Conservation (phyloP, 2,888 invertebrate genomes). For the Tachina fera region DNA sequence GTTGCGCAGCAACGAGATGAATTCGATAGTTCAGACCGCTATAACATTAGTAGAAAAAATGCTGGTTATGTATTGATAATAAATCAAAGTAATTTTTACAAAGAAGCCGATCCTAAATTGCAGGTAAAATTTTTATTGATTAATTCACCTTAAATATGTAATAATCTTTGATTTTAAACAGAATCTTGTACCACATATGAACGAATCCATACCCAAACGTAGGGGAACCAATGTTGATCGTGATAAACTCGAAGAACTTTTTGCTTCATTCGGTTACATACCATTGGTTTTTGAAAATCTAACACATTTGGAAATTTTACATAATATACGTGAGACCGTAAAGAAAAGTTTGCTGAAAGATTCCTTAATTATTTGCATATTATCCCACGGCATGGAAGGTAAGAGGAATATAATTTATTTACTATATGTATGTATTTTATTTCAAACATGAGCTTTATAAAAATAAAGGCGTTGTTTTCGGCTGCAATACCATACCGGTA, state of each 20-base stretch:
- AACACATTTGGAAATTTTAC: constrained; percentile 76
- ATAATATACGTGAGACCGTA: constrained; percentile 75
- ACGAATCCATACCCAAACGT: constrained; percentile 69
- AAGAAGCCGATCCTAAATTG: constrained; percentile 74
- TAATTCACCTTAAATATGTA: neutral
- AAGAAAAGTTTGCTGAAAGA: constrained; percentile 76
- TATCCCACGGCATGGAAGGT: constrained; percentile 81
- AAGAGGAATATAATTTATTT: constrained; percentile 11
- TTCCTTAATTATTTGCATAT: constrained; percentile 80
- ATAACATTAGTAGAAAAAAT: constrained; percentile 73
- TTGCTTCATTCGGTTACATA: constrained; percentile 78
- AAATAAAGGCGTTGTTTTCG: constrained; percentile 83
- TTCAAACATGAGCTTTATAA: neutral
- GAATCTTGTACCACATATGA: constrained; percentile 74
- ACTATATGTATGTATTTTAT: neutral
- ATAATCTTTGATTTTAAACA: constrained; percentile 57
- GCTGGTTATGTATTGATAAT: constrained; percentile 81
- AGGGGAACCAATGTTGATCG: constrained; percentile 79
- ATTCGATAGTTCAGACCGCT: constrained; percentile 67
- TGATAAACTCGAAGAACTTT: constrained; percentile 74
- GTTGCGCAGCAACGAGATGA: neutral
- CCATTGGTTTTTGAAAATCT: constrained; percentile 75
- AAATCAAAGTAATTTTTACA: constrained; percentile 79
- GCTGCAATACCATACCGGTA: constrained; percentile 83
- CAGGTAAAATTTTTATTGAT: constrained; percentile 72